These are phyloP conservation scores for roundworm (Caenorhabditis elegans) DNA, from an alignment of 1,140 invertebrate species.

Conservation along the genomic window DNA sequence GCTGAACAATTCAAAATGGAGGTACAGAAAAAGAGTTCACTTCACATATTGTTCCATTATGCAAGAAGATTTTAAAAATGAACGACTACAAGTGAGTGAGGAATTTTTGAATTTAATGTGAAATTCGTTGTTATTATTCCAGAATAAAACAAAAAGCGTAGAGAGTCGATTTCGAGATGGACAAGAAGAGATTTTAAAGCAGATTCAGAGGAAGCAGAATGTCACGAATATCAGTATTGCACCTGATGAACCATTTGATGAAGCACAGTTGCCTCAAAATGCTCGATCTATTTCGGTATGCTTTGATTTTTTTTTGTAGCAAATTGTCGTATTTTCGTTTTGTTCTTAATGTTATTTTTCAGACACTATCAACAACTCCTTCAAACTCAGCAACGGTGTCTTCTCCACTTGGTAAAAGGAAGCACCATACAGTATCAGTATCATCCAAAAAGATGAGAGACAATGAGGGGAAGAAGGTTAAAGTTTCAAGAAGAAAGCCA, in stretches of 20 bases:
- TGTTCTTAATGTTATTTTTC: not conserved
- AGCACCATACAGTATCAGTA: not conserved
- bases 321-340: too few species aligned
- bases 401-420: constrained; percentile 12
- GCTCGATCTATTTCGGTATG: constrained; percentile 12
- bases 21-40: constrained; percentile 63
- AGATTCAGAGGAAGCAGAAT: constrained; percentile 44
- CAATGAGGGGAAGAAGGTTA: constrained; percentile 12
- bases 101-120: too few species aligned
- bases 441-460: not conserved
- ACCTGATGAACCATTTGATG: constrained; percentile 17
- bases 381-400: not conserved
- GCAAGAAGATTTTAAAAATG: constrained; percentile 41
- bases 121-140: not conserved
- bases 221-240: constrained; percentile 38
- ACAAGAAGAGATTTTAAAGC: constrained; percentile 17
- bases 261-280: not conserved
- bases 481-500: not conserved
- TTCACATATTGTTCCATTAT: constrained; percentile 62
- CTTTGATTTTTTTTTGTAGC: too few species aligned
- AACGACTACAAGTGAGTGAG: constrained; percentile 11
- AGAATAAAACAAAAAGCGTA: constrained; percentile 32
- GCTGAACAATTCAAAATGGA: constrained; percentile 60
- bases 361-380: not conserved
- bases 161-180: not conserved